Evolutionary conservation across 2,113 vertebrate genomes (phyloP), one percentile per base, ranked within the genome.

Genomic region (Ploceus nigricollis): DNA sequence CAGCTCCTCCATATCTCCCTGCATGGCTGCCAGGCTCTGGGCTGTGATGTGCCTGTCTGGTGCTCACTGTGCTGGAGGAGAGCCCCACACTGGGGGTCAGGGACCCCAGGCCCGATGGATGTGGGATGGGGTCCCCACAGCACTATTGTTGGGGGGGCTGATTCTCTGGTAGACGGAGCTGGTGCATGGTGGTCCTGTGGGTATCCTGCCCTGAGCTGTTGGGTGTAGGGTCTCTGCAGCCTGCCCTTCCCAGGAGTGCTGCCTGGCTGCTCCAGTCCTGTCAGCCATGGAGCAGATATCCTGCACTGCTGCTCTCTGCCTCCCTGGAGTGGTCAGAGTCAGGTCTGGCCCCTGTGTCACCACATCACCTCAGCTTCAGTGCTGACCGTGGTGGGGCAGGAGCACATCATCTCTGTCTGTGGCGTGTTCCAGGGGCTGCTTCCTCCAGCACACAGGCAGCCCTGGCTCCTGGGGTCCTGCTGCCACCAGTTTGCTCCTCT

Each of bases 111-210:
- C 42, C 37, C 0, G 0, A 44, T 65, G 63, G 31, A 5, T 40
- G 56, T 3, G 21, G 30, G 27, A 11, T 0, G 0, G n/a, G 18
- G 27, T 19, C 35, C 28, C 24, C 7, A 8, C 37, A 30, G 54
- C 22, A 1, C 11, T 28, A 0, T 0, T 5, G 25, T 5, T 5
- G 0, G 8, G 11, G 35, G 11, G 15, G 35, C 8, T 5, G 6
- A 35, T 47, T 40, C 22, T 51, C 30, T 3, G 2, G 8, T 2
- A 3, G 51, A 23, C 23, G n/a, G 12, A 60, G 50, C n/a, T 70
- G 60, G 24, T 23, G 50, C 0, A 0, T 2, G 30, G 9, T 27
- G 31, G 27, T 53, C 24, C 63, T 18, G 22, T 1, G 3, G 13
- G 40, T 15, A 5, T 71, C 33, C 56, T 3, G 6, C 37, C 56